These are phyloP conservation scores for Antheraea pernyi DNA, from an alignment of 1,140 invertebrate genomes.

Conservation along the genomic window DNA sequence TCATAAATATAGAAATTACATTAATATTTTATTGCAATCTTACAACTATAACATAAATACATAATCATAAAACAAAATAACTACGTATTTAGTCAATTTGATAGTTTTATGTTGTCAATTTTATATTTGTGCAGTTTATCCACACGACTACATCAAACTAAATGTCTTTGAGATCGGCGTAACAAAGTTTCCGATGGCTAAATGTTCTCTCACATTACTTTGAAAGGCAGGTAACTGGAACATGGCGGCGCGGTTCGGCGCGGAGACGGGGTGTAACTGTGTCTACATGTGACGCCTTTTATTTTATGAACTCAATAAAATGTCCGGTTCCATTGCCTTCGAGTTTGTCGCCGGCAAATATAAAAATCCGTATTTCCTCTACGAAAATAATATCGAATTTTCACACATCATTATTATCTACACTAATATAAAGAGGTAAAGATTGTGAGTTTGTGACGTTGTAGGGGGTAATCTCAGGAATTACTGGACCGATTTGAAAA, in stretches of 20 bases:
- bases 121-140: neutral
- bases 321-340: neutral
- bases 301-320: conserved; percentile 2
- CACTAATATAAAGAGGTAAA: too few relatives aligned
- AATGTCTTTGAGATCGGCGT: neutral
- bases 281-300: conserved; percentile 1
- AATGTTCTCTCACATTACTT: neutral
- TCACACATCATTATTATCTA: too few relatives aligned
- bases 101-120: too few relatives aligned
- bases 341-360: neutral
- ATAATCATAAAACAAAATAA: too few relatives aligned
- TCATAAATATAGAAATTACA: too few relatives aligned
- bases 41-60: too few relatives aligned
- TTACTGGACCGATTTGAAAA: too few relatives aligned
- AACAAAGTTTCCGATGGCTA: neutral
- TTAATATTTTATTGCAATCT: too few relatives aligned
- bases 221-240: conserved; percentile 1
- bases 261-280: neutral
- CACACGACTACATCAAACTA: neutral
- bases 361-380: neutral
- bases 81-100: too few relatives aligned
- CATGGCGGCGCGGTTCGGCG: neutral
- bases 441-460: too few relatives aligned
- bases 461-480: too few relatives aligned
- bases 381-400: neutral